Conservation (phyloP, 1,140 invertebrate genomes). For the Listronotus oregonensis region DNA sequence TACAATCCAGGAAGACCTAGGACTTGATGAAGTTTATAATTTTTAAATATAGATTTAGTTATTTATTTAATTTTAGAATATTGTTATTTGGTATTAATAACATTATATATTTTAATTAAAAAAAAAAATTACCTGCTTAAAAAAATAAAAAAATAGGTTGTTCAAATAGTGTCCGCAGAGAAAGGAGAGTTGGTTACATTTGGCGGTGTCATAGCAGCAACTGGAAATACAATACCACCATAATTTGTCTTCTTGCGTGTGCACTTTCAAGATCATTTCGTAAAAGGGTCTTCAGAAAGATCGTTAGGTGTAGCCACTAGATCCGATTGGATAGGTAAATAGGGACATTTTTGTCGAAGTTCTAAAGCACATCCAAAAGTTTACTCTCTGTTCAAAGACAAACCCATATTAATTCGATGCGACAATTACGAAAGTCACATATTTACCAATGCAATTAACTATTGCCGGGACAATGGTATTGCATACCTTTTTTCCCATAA, state of each 20-base stretch:
- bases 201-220: constrained; percentile 51
- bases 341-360: constrained; percentile 53
- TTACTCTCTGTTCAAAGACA: constrained; percentile 46
- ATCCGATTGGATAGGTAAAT: constrained; percentile 60
- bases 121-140: no score
- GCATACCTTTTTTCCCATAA: no score
- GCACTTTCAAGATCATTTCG: constrained; percentile 53
- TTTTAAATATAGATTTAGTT: no score
- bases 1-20: no score
- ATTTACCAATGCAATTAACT: neutral
- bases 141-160: constrained; percentile 54
- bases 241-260: constrained; percentile 46
- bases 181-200: constrained; percentile 54
- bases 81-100: no score
- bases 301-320: constrained; percentile 53
- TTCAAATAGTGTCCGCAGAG: constrained; percentile 53
- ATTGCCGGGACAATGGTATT: no score
- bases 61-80: no score
- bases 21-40: no score
- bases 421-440: constrained; percentile 56
- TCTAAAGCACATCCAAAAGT: constrained; percentile 52
- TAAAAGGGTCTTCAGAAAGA: constrained; percentile 47
- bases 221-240: constrained; percentile 53
- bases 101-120: no score
- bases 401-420: constrained; percentile 53